Evolutionary conservation across 2,113 vertebrate genomes (phyloP), one percentile per base, ranked within the genome.

Genomic region (Aix galericulata): DNA sequence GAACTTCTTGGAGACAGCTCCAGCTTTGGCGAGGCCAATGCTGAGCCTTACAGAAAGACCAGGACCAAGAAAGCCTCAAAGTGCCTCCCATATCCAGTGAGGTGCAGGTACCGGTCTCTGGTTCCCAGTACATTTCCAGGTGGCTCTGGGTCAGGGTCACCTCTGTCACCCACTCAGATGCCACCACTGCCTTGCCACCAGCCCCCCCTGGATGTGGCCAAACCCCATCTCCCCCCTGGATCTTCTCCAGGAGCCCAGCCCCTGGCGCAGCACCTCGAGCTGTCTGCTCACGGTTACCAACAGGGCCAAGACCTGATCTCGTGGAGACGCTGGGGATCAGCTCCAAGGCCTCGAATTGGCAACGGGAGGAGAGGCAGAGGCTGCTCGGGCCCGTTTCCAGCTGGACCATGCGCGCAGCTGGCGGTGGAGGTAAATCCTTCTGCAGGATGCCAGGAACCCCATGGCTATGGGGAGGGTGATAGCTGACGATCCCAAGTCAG

Each of bases 221-320:
- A 50, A 63, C 3, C 25, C 16, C n/a, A 0, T 1, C 27, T 31
- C 48, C 72, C 3, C 23, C 2, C 21, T 17, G 44, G 29, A 29
- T 66, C 42, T 74, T 75, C 53, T 62, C 44, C 23, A 64, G 73
- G 52, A 91, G 34, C 23, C 85, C 67, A 59, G n/a, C 1, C 0
- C 58, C 72, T 91, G 78, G 50, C 78, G 89, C 72, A 69, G 59
- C 32, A 71, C 53, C 56, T 88, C 52, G 63, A n/a, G 17, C 76
- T 77, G 34, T 89, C 55, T 69, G n/a, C 66, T 88, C 44, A 92
- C 62, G 38, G 74, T 78, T 68, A 92, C 55, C 38, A 71, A 25
- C 42, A 90, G 52, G 80, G 82, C 88, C 90, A 95, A 95, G 88
- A 78, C 52, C 40, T n/a, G 68, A 90, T 91, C 88, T 89, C 68